A percentile compares a stretch with the other conserved stretches of the same genome.
phyloP scores from a whole-genome alignment of 2,888 invertebrate species.

The Agrotis exclamationis region DNA sequence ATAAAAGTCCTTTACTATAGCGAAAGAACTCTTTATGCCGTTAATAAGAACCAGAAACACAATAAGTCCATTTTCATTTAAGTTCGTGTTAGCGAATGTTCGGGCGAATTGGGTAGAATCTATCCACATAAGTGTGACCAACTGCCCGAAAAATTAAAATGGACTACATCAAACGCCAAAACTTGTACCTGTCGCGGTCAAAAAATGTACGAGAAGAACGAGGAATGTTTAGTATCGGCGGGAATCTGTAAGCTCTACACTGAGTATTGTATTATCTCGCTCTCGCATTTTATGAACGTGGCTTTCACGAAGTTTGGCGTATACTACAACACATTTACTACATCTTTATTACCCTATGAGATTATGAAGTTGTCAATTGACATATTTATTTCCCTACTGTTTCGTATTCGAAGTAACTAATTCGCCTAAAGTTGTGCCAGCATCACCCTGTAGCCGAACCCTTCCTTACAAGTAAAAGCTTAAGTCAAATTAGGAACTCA shows the following conservation, averaged over 20 bases:
- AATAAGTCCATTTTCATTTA: neutral
- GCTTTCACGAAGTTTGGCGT: neutral
- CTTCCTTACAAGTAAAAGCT: constrained; percentile 24
- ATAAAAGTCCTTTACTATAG: constrained; percentile 4
- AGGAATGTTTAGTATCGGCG: neutral
- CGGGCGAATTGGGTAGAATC: no score
- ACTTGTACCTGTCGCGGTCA: neutral
- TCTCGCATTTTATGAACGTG: constrained; percentile 1
- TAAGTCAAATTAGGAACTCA: constrained; percentile 39
- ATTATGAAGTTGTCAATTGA: constrained; percentile 22
- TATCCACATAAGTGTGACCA: no score
- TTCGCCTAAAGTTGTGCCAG: constrained; percentile 29
- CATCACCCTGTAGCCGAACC: constrained; percentile 38
- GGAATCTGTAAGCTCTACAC: neutral
- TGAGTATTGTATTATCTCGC: neutral
- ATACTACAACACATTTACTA: constrained; percentile 4
- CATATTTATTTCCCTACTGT: constrained; percentile 45
- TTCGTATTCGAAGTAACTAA: constrained; percentile 41
- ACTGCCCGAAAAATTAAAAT: neutral
- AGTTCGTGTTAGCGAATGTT: constrained; percentile 1
- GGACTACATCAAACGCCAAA: neutral
- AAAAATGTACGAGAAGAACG: neutral
- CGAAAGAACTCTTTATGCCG: neutral
- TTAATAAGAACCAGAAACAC: constrained; percentile 2
- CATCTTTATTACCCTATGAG: constrained; percentile 15